Evolutionary conservation across 2,113 vertebrate genomes (phyloP).

Genomic region (Pimephales promelas): DNA sequence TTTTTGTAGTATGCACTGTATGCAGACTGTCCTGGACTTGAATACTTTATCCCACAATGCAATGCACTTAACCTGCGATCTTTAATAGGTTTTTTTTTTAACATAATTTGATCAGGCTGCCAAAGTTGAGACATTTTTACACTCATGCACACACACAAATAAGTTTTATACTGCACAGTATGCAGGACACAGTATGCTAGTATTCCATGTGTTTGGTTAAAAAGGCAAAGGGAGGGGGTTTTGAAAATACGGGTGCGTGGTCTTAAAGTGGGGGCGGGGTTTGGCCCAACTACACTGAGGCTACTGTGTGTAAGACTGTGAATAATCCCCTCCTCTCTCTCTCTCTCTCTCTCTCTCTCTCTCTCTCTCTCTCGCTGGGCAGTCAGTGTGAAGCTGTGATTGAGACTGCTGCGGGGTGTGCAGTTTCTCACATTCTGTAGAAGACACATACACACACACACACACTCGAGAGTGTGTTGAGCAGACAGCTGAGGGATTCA

Average conservation of each 20-base stretch:
- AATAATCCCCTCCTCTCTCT: constrained; percentile 31
- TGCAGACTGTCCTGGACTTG: not conserved
- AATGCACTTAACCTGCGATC: not conserved
- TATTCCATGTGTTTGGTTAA: constrained; percentile 5
- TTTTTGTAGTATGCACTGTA: not conserved
- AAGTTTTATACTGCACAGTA: not conserved
- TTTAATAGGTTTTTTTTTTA: not conserved
- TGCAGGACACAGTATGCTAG: not conserved
- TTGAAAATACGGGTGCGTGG: constrained; percentile 17
- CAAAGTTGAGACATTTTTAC: too few relatives aligned
- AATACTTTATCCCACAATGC: not conserved
- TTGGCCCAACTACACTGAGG: constrained; percentile 17
- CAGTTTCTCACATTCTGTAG: constrained; percentile 39
- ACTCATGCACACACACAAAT: too few relatives aligned
- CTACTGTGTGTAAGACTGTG: constrained; percentile 38
- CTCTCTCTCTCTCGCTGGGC: constrained; percentile 18
- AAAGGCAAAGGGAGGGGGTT: not conserved
- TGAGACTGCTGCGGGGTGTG: constrained; percentile 25
- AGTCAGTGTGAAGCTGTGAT: constrained; percentile 30
- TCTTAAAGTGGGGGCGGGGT: not conserved
- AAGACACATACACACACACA: not conserved
- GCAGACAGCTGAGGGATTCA: constrained; percentile 33
- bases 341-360: constrained; percentile 35
- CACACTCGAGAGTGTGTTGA: constrained; percentile 7
- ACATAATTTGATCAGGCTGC: not conserved